These are phyloP conservation scores for Rhinatrema bivittatum DNA, from an alignment of 2,797 vertebrate genomes.

Conservation along the genomic window DNA sequence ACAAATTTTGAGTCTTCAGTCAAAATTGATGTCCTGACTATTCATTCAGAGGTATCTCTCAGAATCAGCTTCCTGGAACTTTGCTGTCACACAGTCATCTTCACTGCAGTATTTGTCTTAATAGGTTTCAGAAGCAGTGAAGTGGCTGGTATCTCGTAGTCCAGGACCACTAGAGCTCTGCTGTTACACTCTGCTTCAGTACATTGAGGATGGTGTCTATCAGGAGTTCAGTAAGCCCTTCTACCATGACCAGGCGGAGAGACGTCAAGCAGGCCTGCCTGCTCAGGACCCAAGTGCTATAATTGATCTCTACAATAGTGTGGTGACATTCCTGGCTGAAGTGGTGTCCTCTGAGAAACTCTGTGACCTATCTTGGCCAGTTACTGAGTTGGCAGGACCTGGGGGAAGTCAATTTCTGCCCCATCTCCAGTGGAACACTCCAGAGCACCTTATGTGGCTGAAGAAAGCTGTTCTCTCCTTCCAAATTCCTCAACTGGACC, in stretches of 20 bases:
- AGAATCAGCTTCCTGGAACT: too few species aligned
- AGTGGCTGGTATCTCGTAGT: slow-evolving; percentile 73
- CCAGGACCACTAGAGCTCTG: slow-evolving; percentile 56
- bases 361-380: slow-evolving; percentile 77
- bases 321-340: slow-evolving; percentile 69
- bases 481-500: slow-evolving; percentile 76
- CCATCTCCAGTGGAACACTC: slow-evolving; percentile 74
- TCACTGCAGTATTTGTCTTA: neutral
- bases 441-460: slow-evolving; percentile 76
- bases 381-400: slow-evolving; percentile 69
- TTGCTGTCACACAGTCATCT: too few species aligned
- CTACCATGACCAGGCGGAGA: slow-evolving; percentile 62
- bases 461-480: slow-evolving; percentile 72
- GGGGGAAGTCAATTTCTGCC: slow-evolving; percentile 66
- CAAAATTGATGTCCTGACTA: too few species aligned
- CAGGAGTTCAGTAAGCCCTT: slow-evolving; percentile 72
- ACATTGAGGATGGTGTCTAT: slow-evolving; percentile 70
- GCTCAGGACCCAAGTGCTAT: slow-evolving; percentile 68
- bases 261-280: slow-evolving; percentile 49
- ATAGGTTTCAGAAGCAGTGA: slow-evolving; percentile 64
- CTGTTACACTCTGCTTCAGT: slow-evolving; percentile 75
- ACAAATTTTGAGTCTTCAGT: too few species aligned
- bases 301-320: slow-evolving; percentile 75
- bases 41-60: too few species aligned
- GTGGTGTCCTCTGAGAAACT: slow-evolving; percentile 66